Conservation (phyloP, 2,888 invertebrate species). For the Hydropsyche betteni region DNA sequence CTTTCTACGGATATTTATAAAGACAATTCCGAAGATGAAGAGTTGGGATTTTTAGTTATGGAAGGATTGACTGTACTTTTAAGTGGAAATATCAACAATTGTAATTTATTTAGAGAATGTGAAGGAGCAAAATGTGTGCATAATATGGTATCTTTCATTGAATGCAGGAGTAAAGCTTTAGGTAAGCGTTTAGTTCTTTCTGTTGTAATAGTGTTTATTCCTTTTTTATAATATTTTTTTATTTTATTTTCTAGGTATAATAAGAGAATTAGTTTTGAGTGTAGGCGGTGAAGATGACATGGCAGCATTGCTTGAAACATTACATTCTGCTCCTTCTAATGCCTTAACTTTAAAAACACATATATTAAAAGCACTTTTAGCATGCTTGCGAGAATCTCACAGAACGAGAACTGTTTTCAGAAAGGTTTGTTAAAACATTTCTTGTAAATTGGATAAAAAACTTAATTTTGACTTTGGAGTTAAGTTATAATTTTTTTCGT, state of each 20-base stretch:
- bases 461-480: neutral
- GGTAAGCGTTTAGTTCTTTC: constrained; percentile 58
- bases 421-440: constrained; percentile 67
- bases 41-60: constrained; percentile 84
- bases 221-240: constrained; percentile 10
- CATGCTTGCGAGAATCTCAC: constrained; percentile 94
- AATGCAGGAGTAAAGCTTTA: constrained; percentile 84
- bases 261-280: constrained; percentile 87
- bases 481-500: constrained; percentile 30
- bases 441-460: neutral
- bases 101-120: constrained; percentile 91
- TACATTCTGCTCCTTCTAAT: constrained; percentile 88
- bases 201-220: neutral
- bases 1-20: constrained; percentile 42
- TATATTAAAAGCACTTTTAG: constrained; percentile 86
- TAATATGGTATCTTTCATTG: constrained; percentile 83
- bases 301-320: constrained; percentile 88
- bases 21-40: constrained; percentile 70
- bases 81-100: constrained; percentile 86
- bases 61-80: constrained; percentile 87
- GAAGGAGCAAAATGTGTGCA: constrained; percentile 94
- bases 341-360: constrained; percentile 88
- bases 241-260: constrained; percentile 68
- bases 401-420: constrained; percentile 95
- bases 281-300: constrained; percentile 97